Percentiles rank a stretch among this genome's conserved stretches.
These are phyloP conservation scores for Taphrorychus bicolor DNA, from an alignment of 2,888 invertebrate genomes.

Conservation along the genomic window DNA sequence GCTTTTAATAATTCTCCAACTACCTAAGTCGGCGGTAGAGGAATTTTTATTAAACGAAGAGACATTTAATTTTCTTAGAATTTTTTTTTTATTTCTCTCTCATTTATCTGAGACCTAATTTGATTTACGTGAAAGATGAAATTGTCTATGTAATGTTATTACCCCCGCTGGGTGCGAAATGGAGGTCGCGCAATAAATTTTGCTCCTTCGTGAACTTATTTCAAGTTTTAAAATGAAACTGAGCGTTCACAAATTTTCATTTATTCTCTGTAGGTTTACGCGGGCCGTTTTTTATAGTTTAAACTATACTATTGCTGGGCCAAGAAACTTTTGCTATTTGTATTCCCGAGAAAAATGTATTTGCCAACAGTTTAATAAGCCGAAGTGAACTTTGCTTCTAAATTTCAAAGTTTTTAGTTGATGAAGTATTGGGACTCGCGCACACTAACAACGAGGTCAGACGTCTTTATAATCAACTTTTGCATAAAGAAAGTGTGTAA, in stretches of 20 bases:
- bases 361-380: not conserved
- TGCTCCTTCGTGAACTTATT: conserved; percentile 2
- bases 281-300: not conserved
- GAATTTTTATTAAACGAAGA: not conserved
- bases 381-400: not conserved
- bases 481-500: too few relatives aligned
- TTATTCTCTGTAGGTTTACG: not conserved
- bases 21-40: too few relatives aligned
- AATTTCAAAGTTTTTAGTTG: not conserved
- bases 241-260: conserved; percentile 8
- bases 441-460: too few relatives aligned
- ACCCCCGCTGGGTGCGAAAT: conserved; percentile 25
- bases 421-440: not conserved
- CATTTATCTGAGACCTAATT: conserved; percentile 25
- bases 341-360: not conserved
- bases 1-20: too few relatives aligned
- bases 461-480: too few relatives aligned
- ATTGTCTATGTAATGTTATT: conserved; percentile 32
- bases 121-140: conserved; percentile 34
- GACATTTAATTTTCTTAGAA: not conserved
- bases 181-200: conserved; percentile 29
- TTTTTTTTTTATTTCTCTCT: conserved; percentile 10
- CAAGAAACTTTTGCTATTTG: not conserved
- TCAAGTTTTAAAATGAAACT: conserved; percentile 11
- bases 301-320: not conserved